Conservation (phyloP, 2,888 invertebrate genomes). For the Andrena praecox region DNA sequence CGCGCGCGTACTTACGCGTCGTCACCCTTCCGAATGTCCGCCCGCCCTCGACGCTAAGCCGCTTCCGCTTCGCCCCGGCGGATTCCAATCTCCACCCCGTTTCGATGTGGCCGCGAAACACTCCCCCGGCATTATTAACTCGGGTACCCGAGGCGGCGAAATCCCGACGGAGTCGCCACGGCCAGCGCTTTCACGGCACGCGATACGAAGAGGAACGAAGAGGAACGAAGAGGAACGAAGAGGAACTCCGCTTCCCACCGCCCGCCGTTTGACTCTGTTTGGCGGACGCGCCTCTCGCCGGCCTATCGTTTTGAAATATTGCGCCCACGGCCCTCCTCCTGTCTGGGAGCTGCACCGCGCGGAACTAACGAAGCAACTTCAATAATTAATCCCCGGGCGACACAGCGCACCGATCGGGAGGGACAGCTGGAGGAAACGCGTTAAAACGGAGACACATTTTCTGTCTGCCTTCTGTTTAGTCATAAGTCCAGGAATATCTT, state of each 20-base stretch:
- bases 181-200: conserved; percentile 19
- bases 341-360: neutral
- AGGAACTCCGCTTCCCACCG: conserved; percentile 3
- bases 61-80: conserved; percentile 30
- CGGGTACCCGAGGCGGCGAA: conserved; percentile 30
- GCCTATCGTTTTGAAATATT: conserved; percentile 15
- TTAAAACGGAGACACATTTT: conserved; percentile 22
- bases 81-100: conserved; percentile 64
- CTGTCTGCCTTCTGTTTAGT: no score
- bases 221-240: conserved; percentile 1
- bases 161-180: conserved; percentile 24
- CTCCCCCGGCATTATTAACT: conserved; percentile 62
- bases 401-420: neutral
- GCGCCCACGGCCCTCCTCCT: neutral
- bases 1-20: conserved; percentile 40
- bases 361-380: conserved; percentile 40
- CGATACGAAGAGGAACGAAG: conserved; percentile 20
- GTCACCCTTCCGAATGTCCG: conserved; percentile 53
- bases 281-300: neutral
- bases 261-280: conserved; percentile 5
- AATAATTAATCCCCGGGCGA: conserved; percentile 49
- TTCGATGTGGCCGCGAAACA: conserved; percentile 65
- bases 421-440: conserved; percentile 6
- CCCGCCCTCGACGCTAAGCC: conserved; percentile 46
- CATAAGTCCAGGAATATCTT: no score